These are phyloP conservation scores for Scylla paramamosain DNA, from an alignment of 1,140 invertebrate genomes.

Conservation along the genomic window DNA sequence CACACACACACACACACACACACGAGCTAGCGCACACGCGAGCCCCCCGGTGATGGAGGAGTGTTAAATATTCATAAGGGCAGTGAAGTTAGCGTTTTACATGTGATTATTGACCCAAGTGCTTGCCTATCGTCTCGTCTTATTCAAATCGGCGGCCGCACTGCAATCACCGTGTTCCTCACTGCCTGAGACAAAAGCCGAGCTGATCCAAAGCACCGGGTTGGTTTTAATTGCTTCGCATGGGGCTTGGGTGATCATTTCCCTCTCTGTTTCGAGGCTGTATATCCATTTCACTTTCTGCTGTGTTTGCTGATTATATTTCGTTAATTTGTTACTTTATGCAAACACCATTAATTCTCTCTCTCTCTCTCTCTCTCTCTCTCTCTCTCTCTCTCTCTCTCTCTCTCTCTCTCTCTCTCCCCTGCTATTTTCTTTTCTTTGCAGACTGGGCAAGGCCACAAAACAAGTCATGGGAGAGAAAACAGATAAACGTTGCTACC, in stretches of 20 bases:
- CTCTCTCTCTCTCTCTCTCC: too few species aligned
- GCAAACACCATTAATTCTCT: too few species aligned
- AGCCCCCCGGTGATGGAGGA: background rate
- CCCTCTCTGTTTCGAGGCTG: background rate
- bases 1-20: constrained; percentile 20
- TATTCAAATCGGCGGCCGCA: background rate
- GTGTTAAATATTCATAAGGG: background rate
- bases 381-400: too few species aligned
- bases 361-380: too few species aligned
- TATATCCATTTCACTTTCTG: background rate
- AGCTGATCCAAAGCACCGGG: background rate
- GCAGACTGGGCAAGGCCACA: too few species aligned
- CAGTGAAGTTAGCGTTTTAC: background rate
- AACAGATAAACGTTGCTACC: too few species aligned
- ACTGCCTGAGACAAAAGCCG: background rate
- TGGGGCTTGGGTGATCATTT: background rate
- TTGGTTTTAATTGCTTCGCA: background rate
- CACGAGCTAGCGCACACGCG: background rate
- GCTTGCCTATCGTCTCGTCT: background rate
- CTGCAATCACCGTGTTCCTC: background rate
- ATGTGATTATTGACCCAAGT: background rate
- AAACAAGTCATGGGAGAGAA: too few species aligned
- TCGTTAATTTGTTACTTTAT: too few species aligned
- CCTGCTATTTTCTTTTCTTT: too few species aligned
- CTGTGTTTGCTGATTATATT: background rate